phyloP scores from a whole-genome alignment of 2,797 vertebrate genomes.

The Diplodus puntazzo region DNA sequence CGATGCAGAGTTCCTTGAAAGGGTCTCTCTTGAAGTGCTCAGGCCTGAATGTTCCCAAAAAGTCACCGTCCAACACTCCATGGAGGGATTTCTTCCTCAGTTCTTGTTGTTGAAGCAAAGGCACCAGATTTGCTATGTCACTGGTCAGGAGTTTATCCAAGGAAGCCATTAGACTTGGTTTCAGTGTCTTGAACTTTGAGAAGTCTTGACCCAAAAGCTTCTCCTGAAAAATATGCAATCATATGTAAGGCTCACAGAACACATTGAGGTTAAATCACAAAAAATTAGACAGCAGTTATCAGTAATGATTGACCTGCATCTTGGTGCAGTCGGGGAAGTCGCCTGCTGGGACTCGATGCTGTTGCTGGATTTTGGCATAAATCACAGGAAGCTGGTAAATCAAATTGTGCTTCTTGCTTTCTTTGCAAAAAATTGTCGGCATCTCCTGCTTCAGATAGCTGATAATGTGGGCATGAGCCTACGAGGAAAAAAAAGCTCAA shows the following conservation, averaged over 20 bases:
- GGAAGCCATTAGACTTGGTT: constrained; percentile 88
- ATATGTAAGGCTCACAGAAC: constrained; percentile 27
- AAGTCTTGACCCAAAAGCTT: constrained; percentile 90
- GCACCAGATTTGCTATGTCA: constrained; percentile 91
- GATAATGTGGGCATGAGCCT: constrained; percentile 93
- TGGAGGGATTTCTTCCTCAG: constrained; percentile 78
- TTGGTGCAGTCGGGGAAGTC: constrained; percentile 93
- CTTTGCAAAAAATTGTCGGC: constrained; percentile 91
- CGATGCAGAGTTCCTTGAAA: constrained; percentile 80
- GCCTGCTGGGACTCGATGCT: constrained; percentile 90
- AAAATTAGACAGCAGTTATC: not conserved
- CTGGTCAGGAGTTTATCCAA: constrained; percentile 89
- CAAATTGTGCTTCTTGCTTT: constrained; percentile 91
- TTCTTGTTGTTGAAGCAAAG: constrained; percentile 89
- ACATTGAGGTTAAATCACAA: not conserved
- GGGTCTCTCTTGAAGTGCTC: constrained; percentile 83
- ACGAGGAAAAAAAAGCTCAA: constrained; percentile 4
- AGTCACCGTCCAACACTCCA: constrained; percentile 87
- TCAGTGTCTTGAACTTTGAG: constrained; percentile 90
- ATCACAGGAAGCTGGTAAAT: constrained; percentile 91
- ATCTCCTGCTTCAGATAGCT: constrained; percentile 92
- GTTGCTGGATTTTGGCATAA: constrained; percentile 91
- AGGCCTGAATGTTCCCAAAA: constrained; percentile 87
- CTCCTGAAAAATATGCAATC: constrained; percentile 82
- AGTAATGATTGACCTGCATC: constrained; percentile 88